phyloP scores from a whole-genome alignment of 2,888 invertebrate species.

The Osmoderma eremita region DNA sequence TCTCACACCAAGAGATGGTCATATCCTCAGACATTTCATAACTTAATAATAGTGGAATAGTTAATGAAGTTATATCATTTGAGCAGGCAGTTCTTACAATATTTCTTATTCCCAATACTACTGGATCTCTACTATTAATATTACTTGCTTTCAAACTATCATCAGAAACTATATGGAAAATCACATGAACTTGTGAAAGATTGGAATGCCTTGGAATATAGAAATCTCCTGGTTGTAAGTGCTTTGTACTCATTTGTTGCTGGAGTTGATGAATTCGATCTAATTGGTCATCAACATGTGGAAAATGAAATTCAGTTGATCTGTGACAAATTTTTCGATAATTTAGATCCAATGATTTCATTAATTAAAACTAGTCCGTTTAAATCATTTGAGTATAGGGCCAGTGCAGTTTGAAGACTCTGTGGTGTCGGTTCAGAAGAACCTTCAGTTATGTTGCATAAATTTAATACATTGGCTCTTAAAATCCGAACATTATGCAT shows the following conservation, averaged over 20 bases:
- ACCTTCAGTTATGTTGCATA: conserved; percentile 70
- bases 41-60: conserved; percentile 90
- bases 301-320: conserved; percentile 96
- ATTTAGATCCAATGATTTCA: conserved; percentile 61
- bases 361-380: conserved; percentile 88
- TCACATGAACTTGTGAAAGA: conserved; percentile 91
- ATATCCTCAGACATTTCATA: conserved; percentile 97
- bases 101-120: conserved; percentile 93
- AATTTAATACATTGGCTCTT: conserved; percentile 84
- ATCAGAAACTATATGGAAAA: conserved; percentile 95
- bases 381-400: conserved; percentile 91
- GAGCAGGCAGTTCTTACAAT: conserved; percentile 95
- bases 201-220: conserved; percentile 91
- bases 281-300: conserved; percentile 85
- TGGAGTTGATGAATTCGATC: conserved; percentile 68
- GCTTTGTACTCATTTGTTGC: conserved; percentile 64
- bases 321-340: conserved; percentile 72
- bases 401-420: conserved; percentile 90
- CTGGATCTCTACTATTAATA: conserved; percentile 95
- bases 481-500: conserved; percentile 97
- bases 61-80: conserved; percentile 91
- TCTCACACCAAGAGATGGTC: conserved; percentile 97
- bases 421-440: conserved; percentile 75
- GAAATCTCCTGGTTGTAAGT: conserved; percentile 84
- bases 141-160: conserved; percentile 77